A percentile compares a stretch with the other conserved stretches of the same genome.
Conservation (phyloP, 2,888 invertebrate genomes). For the Drepanosiphum platanoidis region DNA sequence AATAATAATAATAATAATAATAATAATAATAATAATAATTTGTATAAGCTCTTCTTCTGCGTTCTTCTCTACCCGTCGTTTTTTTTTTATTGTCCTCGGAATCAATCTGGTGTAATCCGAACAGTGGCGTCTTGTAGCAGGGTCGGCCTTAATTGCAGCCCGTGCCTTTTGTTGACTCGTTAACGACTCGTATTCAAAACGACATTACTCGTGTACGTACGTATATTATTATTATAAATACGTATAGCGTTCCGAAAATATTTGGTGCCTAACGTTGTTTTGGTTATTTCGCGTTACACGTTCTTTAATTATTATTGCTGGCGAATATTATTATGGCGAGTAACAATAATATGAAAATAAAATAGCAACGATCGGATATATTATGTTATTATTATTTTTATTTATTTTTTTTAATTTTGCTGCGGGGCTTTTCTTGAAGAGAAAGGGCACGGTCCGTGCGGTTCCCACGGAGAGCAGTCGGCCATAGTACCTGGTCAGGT, state of each 20-base stretch:
- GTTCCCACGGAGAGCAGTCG: conserved; percentile 62
- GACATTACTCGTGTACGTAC: not conserved
- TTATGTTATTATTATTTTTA: conserved; percentile 41
- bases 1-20: conserved; percentile 35
- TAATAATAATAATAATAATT: conserved; percentile 50
- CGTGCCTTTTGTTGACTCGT: conserved; percentile 59
- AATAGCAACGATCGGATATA: conserved; percentile 49
- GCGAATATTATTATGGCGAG: conserved; percentile 19
- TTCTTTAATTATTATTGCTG: conserved; percentile 21
- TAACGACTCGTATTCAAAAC: conserved; percentile 52
- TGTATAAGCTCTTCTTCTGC: conserved; percentile 42
- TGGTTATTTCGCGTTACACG: not conserved
- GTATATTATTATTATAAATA: not conserved
- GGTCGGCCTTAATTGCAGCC: conserved; percentile 45
- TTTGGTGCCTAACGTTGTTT: not conserved
- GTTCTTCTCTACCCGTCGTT: conserved; percentile 44
- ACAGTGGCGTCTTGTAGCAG: conserved; percentile 43
- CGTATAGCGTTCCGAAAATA: not conserved
- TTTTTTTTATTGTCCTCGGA: conserved; percentile 54
- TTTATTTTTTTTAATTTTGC: conserved; percentile 52
- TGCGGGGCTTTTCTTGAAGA: conserved; percentile 56
- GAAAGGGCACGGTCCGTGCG: conserved; percentile 58
- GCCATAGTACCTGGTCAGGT: conserved; percentile 62
- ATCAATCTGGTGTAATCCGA: conserved; percentile 59
- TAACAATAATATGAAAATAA: conserved; percentile 30